A percentile compares a stretch with the other conserved stretches of the same genome.
Evolutionary conservation across 2,888 invertebrate genomes (phyloP).

Genomic region (Pyrochroa serraticornis): DNA sequence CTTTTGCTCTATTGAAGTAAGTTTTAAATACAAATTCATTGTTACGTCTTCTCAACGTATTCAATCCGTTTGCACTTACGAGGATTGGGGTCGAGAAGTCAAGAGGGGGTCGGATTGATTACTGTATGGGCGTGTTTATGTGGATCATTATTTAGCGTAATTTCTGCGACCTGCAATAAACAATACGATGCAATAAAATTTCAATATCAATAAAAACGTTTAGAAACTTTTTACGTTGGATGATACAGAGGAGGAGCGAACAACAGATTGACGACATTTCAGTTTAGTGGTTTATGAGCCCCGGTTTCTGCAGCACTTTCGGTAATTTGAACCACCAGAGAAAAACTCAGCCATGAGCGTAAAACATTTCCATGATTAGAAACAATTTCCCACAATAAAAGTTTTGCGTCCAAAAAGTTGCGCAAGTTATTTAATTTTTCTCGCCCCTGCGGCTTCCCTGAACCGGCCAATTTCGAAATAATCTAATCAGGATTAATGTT

Average conservation of each 20-base stretch:
- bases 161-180: too few relatives aligned
- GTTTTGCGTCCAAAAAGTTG: slow-evolving; percentile 21
- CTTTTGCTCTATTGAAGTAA: too few relatives aligned
- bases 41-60: too few relatives aligned
- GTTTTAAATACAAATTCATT: too few relatives aligned
- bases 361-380: slow-evolving; percentile 36
- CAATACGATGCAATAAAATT: slow-evolving; percentile 20
- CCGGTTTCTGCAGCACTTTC: slow-evolving; percentile 34
- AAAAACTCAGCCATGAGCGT: slow-evolving; percentile 36
- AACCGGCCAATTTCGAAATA: background rate
- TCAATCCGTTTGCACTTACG: too few relatives aligned
- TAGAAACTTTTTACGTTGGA: slow-evolving; percentile 23
- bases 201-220: slow-evolving; percentile 32
- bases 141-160: too few relatives aligned
- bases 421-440: slow-evolving; percentile 10
- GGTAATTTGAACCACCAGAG: slow-evolving; percentile 39
- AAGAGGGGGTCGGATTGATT: too few relatives aligned
- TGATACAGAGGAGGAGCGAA: slow-evolving; percentile 24
- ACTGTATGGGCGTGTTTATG: too few relatives aligned
- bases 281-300: slow-evolving; percentile 37
- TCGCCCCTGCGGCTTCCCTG: background rate
- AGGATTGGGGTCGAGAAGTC: too few relatives aligned
- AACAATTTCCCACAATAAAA: slow-evolving; percentile 32
- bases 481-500: slow-evolving; percentile 1
- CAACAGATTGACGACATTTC: slow-evolving; percentile 42